Evolutionary conservation across 1,140 invertebrate genomes (phyloP).

Genomic region (Trichonephila clavipes): DNA sequence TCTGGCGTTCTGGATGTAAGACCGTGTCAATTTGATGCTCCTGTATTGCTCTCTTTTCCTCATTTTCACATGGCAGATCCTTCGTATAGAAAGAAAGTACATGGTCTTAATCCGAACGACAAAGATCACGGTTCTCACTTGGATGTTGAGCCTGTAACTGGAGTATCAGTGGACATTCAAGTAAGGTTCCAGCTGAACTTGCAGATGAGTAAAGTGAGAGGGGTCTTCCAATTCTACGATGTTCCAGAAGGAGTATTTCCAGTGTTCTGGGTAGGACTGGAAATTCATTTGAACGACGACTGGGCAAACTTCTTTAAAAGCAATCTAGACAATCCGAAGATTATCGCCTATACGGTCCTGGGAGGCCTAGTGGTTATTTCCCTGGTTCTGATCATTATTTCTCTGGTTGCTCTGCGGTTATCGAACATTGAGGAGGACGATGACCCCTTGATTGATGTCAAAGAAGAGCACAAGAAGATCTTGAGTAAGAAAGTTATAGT

Average conservation of each 20-base stretch:
- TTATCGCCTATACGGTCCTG: conserved; percentile 46
- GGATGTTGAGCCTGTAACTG: conserved; percentile 51
- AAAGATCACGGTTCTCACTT: conserved; percentile 11
- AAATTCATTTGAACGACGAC: conserved; percentile 61
- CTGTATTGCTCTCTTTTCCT: conserved; percentile 87
- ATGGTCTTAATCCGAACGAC: conserved; percentile 47
- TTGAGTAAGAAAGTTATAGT: neutral
- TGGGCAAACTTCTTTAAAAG: conserved; percentile 57
- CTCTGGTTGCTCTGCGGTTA: neutral
- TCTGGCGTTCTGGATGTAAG: conserved; percentile 68
- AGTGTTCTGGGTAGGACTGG: conserved; percentile 77
- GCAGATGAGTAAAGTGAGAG: neutral
- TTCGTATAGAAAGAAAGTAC: conserved; percentile 25
- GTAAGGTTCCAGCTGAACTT: conserved; percentile 68
- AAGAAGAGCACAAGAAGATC: conserved; percentile 35
- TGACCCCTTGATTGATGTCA: conserved; percentile 44
- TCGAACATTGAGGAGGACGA: neutral
- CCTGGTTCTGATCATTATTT: conserved; percentile 2
- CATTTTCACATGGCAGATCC: conserved; percentile 90
- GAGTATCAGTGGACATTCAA: conserved; percentile 25
- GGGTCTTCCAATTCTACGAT: conserved; percentile 75
- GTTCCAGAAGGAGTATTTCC: conserved; percentile 78
- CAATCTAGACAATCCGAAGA: conserved; percentile 49
- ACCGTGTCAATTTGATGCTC: conserved; percentile 79
- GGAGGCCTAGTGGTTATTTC: neutral